These are phyloP conservation scores for Pogonocherus hispidulus DNA, from an alignment of 2,888 invertebrate species.

Conservation along the genomic window DNA sequence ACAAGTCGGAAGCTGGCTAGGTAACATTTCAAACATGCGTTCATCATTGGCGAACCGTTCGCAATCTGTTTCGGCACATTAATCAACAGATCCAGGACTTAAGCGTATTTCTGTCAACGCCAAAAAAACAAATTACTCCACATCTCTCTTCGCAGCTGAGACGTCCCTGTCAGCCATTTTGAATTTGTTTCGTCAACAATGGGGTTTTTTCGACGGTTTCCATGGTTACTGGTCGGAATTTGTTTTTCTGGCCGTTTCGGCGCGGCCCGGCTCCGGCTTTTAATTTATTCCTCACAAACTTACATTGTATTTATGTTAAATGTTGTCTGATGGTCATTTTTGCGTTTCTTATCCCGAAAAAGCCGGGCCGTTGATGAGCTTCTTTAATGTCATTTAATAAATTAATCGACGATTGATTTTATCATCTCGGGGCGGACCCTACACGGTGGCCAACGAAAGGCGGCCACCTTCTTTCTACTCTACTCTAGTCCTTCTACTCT, in stretches of 20 bases:
- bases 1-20: slow-evolving; percentile 47
- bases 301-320: slow-evolving; percentile 64
- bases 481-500: too few relatives aligned
- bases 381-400: slow-evolving; percentile 50
- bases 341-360: slow-evolving; percentile 45
- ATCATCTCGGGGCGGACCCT: slow-evolving; percentile 20
- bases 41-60: slow-evolving; percentile 59
- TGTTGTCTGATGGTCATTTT: slow-evolving; percentile 60
- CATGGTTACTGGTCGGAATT: slow-evolving; percentile 63
- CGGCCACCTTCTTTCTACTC: too few relatives aligned
- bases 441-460: slow-evolving; percentile 17
- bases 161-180: slow-evolving; percentile 65
- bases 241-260: slow-evolving; percentile 60
- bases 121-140: slow-evolving; percentile 65
- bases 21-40: slow-evolving; percentile 55
- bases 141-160: slow-evolving; percentile 61
- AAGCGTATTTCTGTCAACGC: slow-evolving; percentile 65
- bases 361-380: slow-evolving; percentile 48
- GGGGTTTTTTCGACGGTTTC: slow-evolving; percentile 63
- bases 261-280: slow-evolving; percentile 57
- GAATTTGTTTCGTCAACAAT: slow-evolving; percentile 67
- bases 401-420: slow-evolving; percentile 50
- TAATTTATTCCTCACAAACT: slow-evolving; percentile 63
- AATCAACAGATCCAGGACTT: slow-evolving; percentile 64
- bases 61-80: slow-evolving; percentile 63